phyloP scores from a whole-genome alignment of 2,113 vertebrate genomes.

The Xerus inauris region DNA sequence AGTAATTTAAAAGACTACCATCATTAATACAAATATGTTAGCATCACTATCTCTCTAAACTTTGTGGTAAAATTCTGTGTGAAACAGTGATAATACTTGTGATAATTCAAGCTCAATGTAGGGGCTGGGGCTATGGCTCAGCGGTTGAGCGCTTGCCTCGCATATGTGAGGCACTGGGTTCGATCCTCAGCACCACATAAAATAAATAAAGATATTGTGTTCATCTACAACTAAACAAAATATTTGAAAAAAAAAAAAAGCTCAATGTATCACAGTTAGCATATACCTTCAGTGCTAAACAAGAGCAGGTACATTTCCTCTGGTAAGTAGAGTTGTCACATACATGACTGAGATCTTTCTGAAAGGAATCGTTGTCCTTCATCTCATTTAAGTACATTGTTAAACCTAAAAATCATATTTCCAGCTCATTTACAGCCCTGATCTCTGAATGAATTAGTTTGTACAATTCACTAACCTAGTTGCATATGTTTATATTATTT shows the following conservation, averaged over 20 bases:
- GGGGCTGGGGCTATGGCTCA: too few relatives aligned
- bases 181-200: too few relatives aligned
- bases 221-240: too few relatives aligned
- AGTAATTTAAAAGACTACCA: conserved; percentile 49
- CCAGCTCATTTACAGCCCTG: neutral
- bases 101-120: neutral
- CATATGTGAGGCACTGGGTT: too few relatives aligned
- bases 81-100: neutral
- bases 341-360: neutral
- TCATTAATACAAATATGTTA: conserved; percentile 47
- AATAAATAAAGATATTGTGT: too few relatives aligned
- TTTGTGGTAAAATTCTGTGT: neutral
- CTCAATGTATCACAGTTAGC: neutral
- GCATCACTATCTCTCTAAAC: neutral
- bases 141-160: too few relatives aligned
- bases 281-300: neutral
- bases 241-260: too few relatives aligned
- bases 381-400: neutral
- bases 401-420: neutral
- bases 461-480: neutral
- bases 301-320: neutral
- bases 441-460: neutral
- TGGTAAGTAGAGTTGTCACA: neutral
- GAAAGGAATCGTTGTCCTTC: neutral
- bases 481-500: neutral